Percentiles rank a stretch among this genome's conserved stretches.
These are phyloP conservation scores for Poecilia gillii DNA, from an alignment of 2,797 vertebrate species.

Conservation along the genomic window DNA sequence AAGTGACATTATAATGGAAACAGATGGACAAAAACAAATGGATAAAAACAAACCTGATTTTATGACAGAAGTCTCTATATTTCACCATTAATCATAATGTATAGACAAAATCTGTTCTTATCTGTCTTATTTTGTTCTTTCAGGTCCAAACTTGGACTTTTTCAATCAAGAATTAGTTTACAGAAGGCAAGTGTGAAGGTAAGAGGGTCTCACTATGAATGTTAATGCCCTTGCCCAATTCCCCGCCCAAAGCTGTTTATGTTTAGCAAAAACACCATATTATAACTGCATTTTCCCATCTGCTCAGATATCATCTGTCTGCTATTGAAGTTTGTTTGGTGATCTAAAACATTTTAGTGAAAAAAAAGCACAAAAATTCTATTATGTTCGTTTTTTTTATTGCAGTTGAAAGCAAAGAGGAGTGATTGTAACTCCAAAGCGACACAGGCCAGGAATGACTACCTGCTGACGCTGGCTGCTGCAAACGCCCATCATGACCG, in stretches of 20 bases:
- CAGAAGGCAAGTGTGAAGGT: constrained; percentile 99
- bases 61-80: not conserved
- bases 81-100: constrained; percentile 20
- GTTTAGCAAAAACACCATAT: not conserved
- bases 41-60: constrained; percentile 5
- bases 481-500: constrained; percentile 97
- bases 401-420: constrained; percentile 95
- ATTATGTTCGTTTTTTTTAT: constrained; percentile 22
- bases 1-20: not conserved
- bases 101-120: not conserved
- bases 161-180: constrained; percentile 99
- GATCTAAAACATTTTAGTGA: not conserved
- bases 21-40: not conserved
- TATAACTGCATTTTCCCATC: not conserved
- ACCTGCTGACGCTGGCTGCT: constrained; percentile 94
- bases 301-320: not conserved
- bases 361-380: not conserved
- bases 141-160: constrained; percentile 98
- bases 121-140: constrained; percentile 37
- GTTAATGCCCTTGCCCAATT: not conserved
- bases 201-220: constrained; percentile 51
- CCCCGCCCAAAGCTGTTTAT: not conserved
- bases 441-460: constrained; percentile 96
- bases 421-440: constrained; percentile 97
- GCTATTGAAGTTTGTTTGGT: not conserved